phyloP scores from a whole-genome alignment of 2,888 invertebrate species.

The Temnothorax rugatulus region DNA sequence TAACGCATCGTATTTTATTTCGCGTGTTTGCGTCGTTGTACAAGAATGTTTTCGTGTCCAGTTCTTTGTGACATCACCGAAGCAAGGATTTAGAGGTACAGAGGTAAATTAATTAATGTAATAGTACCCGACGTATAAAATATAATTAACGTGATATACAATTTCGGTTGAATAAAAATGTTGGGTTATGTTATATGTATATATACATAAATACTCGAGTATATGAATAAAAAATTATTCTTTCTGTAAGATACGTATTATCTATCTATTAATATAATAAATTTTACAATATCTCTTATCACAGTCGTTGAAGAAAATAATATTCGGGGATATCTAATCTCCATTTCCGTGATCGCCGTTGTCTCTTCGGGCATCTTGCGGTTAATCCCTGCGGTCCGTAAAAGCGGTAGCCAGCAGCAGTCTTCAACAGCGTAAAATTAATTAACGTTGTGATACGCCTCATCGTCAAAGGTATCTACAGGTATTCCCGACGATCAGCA shows the following conservation, averaged over 20 bases:
- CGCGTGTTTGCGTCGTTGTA: slow-evolving; percentile 28
- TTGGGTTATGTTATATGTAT: not conserved
- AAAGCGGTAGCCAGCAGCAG: slow-evolving; percentile 61
- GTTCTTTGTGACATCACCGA: slow-evolving; percentile 21
- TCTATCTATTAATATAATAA: not conserved
- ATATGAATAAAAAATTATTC: not conserved
- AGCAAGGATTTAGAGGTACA: slow-evolving; percentile 1
- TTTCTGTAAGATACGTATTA: not conserved
- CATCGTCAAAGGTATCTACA: slow-evolving; percentile 18
- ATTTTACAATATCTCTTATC: not conserved
- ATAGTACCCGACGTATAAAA: not conserved
- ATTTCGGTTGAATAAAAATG: not conserved
- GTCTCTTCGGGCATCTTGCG: slow-evolving; percentile 62
- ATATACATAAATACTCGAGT: not conserved
- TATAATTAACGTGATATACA: slow-evolving; percentile 32
- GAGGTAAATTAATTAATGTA: slow-evolving; percentile 40
- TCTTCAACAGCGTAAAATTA: slow-evolving; percentile 72
- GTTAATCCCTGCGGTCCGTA: slow-evolving; percentile 66
- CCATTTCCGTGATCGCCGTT: slow-evolving; percentile 64
- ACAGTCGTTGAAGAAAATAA: not conserved
- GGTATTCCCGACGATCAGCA: slow-evolving; percentile 30
- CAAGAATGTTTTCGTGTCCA: not conserved
- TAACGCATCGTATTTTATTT: slow-evolving; percentile 58
- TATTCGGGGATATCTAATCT: slow-evolving; percentile 61
- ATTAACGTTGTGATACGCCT: slow-evolving; percentile 60